These are phyloP conservation scores for Antidorcas marsupialis DNA, from an alignment of 2,113 vertebrate genomes.

Conservation along the genomic window DNA sequence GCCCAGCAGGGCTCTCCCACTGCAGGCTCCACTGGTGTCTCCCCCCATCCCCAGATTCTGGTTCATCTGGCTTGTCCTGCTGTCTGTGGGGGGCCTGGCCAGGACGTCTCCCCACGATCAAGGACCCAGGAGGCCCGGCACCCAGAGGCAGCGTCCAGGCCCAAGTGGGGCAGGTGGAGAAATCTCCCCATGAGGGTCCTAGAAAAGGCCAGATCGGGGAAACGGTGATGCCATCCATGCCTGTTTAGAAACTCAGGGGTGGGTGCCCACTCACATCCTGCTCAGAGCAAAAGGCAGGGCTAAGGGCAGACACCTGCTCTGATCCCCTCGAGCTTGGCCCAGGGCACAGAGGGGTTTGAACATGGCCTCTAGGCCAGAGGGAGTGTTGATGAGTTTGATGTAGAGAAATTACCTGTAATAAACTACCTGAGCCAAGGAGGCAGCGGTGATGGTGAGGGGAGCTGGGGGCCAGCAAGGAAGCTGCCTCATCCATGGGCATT, in stretches of 20 bases:
- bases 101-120: rapidly evolving
- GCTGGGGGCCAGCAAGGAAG: neutral
- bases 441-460: rapidly evolving
- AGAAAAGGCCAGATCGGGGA: rapidly evolving
- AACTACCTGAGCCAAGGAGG: neutral
- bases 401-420: neutral
- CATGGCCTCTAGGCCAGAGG: neutral
- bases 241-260: rapidly evolving
- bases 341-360: too few relatives aligned
- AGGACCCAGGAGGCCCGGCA: rapidly evolving
- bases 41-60: neutral
- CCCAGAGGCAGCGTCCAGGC: neutral
- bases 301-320: rapidly evolving
- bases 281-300: neutral
- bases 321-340: neutral
- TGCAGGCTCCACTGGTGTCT: neutral
- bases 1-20: neutral
- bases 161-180: neutral
- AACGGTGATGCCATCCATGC: rapidly evolving
- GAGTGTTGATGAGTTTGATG: rapidly evolving
- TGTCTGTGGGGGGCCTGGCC: neutral
- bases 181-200: neutral
- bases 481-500: neutral
- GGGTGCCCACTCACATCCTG: rapidly evolving
- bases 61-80: neutral